Base-by-base conservation (phyloP, 2,888 invertebrate genomes). In the Cataglyphis albicans region DNA sequence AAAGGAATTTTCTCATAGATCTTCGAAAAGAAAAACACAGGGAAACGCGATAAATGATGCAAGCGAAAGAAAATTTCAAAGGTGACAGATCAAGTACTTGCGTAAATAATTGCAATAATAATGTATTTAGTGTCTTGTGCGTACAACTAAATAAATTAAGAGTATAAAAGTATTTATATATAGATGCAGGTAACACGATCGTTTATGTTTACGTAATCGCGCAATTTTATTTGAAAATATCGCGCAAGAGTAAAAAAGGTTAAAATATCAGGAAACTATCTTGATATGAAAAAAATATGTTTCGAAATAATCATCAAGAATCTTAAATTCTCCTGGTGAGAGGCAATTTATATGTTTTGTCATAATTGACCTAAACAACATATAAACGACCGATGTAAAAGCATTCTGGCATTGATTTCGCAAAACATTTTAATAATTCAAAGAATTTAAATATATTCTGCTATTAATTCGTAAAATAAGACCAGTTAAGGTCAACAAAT, bases 271-370 rank as follows among this genome's bases (percentile, higher is more conserved):
- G 12, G 72, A 70, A 72, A 72, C 12, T 70, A 21, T 80, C 44
- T 18, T n/a, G 32, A 12, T 78, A 48, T 18, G 5, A 61, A 41
- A 72, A 35, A 59, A 78, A 18, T 18, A 5, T 55, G 44, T 78
- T 80, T 70, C 72, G 72, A 80, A 80, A 70, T 5, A 61, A 70
- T 78, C 18, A 29, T 78, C 70, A 70, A 70, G 38, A 76, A 12
- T n/a, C 21, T 70, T 55, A 52, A 67, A 52, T 76, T 25, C 25
- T 0, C 18, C 12, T n/a, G 59, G 70, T 59, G 59, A 80, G 44
- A 72, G 41, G 70, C 41, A 41, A 32, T 35, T 5, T 74, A 38
- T 38, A 29, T 10, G 21, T 57, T 67, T 59, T 59, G 15, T 61
- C 18, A 48, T 44, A 70, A 21, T 15, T 68, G n/a, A 76, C 21